These are phyloP conservation scores for Ramphastos sulfuratus DNA, from an alignment of 2,113 vertebrate genomes.

Conservation along the genomic window DNA sequence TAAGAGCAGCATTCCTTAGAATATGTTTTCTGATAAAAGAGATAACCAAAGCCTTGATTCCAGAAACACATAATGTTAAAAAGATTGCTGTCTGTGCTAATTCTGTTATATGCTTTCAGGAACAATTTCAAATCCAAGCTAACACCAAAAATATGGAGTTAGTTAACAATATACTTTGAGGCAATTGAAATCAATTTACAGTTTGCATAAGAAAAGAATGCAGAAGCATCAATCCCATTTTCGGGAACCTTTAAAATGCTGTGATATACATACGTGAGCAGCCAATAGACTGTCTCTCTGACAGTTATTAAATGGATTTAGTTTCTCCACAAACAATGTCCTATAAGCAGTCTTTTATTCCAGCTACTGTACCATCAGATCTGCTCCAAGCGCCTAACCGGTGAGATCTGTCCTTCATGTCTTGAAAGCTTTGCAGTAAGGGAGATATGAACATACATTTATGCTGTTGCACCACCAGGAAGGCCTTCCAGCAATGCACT, in stretches of 20 bases:
- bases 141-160: fast-evolving
- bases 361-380: neutral
- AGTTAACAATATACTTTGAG: neutral
- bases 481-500: neutral
- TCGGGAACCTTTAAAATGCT: neutral
- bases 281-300: neutral
- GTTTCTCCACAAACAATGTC: neutral
- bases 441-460: neutral
- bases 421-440: neutral
- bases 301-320: neutral
- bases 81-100: neutral
- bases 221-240: neutral
- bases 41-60: slow-evolving; percentile 18
- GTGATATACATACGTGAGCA: neutral
- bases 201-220: neutral
- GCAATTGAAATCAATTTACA: neutral
- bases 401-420: fast-evolving
- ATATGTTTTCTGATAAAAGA: slow-evolving; percentile 55
- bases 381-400: neutral
- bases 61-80: slow-evolving; percentile 13
- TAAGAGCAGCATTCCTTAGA: slow-evolving; percentile 49
- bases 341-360: neutral
- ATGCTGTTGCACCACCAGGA: neutral
- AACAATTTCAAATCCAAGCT: neutral
- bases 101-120: neutral